These are phyloP conservation scores for Crocodylus rhombifer DNA, from an alignment of 2,797 vertebrate species.

Conservation along the genomic window DNA sequence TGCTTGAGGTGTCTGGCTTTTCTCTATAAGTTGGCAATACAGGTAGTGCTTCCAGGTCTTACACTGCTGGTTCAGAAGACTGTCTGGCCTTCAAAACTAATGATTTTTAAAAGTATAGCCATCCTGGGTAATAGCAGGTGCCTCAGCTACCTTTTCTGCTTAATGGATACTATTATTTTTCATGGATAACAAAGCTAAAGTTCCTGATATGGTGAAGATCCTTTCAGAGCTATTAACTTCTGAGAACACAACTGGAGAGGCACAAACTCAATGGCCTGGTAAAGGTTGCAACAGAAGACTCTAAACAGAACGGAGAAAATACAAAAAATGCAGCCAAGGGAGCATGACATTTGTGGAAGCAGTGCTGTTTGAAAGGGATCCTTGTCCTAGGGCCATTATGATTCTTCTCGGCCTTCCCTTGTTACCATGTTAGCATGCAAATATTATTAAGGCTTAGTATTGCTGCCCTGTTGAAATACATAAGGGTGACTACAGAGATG, in stretches of 20 bases:
- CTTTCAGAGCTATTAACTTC: accelerated
- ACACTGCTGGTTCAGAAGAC: background rate
- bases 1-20: background rate
- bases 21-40: background rate
- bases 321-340: background rate
- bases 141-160: accelerated
- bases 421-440: background rate
- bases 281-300: background rate
- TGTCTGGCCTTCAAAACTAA: accelerated
- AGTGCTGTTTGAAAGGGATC: background rate
- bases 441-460: background rate
- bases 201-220: background rate
- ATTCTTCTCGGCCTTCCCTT: background rate
- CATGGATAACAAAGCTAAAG: accelerated
- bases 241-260: background rate
- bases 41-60: background rate
- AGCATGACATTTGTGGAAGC: background rate
- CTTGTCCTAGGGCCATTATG: background rate
- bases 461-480: accelerated
- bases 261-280: background rate
- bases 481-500: background rate
- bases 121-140: accelerated
- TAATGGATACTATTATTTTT: accelerated
- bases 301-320: background rate
- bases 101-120: background rate